Evolutionary conservation across 1,140 invertebrate species (phyloP).

Genomic region (Saccostrea cuccullata): DNA sequence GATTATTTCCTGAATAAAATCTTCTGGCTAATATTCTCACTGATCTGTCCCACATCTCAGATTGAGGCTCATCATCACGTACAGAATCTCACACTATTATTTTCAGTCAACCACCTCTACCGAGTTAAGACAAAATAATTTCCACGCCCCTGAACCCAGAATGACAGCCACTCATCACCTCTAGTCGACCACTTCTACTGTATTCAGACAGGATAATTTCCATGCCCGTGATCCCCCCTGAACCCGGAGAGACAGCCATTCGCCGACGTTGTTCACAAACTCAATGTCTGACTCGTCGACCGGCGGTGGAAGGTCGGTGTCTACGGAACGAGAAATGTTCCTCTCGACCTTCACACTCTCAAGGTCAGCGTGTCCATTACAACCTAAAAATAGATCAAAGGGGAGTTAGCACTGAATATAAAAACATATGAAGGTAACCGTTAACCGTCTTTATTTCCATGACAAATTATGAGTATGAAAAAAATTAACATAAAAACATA

Average conservation of each 20-base stretch:
- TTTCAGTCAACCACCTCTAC: constrained; percentile 34
- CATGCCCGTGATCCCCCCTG: constrained; percentile 69
- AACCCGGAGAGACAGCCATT: constrained; percentile 74
- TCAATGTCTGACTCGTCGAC: constrained; percentile 64
- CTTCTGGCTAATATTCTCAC: neutral
- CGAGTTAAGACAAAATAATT: constrained; percentile 66
- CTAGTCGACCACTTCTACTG: constrained; percentile 41
- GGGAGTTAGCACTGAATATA: too few relatives aligned
- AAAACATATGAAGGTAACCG: too few relatives aligned
- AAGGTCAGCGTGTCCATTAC: constrained; percentile 35
- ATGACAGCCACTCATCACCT: constrained; percentile 75
- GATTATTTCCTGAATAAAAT: neutral
- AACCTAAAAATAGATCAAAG: constrained; percentile 1
- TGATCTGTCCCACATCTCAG: neutral
- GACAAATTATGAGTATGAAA: too few relatives aligned
- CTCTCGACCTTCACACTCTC: neutral
- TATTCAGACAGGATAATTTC: constrained; percentile 69
- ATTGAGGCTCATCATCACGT: neutral
- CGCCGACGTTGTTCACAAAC: constrained; percentile 70
- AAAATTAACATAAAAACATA: too few relatives aligned
- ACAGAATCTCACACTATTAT: neutral
- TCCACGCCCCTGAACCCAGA: constrained; percentile 73
- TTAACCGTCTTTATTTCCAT: too few relatives aligned
- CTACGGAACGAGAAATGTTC: constrained; percentile 15
- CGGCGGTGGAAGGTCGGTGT: constrained; percentile 41